Percentiles rank a stretch among this genome's conserved stretches.
Evolutionary conservation across 2,113 vertebrate species (phyloP).

Genomic region (Burhinus bistriatus): DNA sequence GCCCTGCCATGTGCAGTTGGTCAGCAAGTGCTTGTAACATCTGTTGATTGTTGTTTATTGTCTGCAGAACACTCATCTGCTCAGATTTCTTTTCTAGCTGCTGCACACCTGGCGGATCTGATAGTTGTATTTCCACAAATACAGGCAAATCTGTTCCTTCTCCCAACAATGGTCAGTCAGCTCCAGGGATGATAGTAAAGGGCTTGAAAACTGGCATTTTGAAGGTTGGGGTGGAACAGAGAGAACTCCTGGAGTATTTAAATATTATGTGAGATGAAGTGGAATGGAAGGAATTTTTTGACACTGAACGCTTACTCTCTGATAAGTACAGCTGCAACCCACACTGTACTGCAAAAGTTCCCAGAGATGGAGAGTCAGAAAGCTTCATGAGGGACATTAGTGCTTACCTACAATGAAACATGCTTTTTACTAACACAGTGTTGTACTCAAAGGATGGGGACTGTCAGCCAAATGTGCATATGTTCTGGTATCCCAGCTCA

Average conservation of each 20-base stretch:
- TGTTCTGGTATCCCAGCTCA: background rate
- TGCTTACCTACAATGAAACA: background rate
- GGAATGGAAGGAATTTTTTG: background rate
- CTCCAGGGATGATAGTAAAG: background rate
- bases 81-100: background rate
- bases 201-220: background rate
- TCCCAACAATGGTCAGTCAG: background rate
- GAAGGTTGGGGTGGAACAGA: background rate
- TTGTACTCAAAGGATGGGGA: background rate
- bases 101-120: background rate
- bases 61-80: background rate
- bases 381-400: background rate
- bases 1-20: background rate
- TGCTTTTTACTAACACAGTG: background rate
- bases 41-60: background rate
- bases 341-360: background rate
- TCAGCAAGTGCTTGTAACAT: conserved; percentile 11
- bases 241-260: background rate
- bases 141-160: background rate
- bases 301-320: background rate
- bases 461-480: background rate
- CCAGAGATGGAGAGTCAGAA: background rate
- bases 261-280: background rate
- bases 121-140: background rate
- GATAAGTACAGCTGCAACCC: background rate